phyloP scores from a whole-genome alignment of 1,140 invertebrate species.

The Pemphigus obesinymphae region DNA sequence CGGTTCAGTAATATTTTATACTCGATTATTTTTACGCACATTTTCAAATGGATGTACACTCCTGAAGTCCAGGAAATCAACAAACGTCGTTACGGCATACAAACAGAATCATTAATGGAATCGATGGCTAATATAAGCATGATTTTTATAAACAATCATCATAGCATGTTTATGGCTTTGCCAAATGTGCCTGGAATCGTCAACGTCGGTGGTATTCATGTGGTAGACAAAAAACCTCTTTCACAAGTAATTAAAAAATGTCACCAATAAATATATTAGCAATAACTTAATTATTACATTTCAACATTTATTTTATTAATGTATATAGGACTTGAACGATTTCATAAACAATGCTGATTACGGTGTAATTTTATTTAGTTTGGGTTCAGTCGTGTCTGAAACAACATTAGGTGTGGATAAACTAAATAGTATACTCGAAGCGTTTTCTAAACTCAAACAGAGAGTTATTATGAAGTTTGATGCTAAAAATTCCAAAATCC shows the following conservation, averaged over 20 bases:
- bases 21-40: accelerated
- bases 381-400: slow-evolving; percentile 54
- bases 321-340: slow-evolving; percentile 56
- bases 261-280: neutral
- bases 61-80: neutral
- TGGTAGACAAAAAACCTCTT: slow-evolving; percentile 56
- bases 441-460: slow-evolving; percentile 53
- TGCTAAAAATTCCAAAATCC: slow-evolving; percentile 47
- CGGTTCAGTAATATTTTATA: neutral
- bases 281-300: neutral
- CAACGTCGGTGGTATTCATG: slow-evolving; percentile 64
- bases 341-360: slow-evolving; percentile 57
- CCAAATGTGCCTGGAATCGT: slow-evolving; percentile 59
- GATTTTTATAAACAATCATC: slow-evolving; percentile 62
- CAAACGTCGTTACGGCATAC: neutral
- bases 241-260: slow-evolving; percentile 52
- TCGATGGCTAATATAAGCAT: slow-evolving; percentile 56
- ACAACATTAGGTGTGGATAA: neutral
- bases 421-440: slow-evolving; percentile 1
- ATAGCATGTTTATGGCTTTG: slow-evolving; percentile 56
- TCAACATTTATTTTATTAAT: neutral
- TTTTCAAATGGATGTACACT: neutral
- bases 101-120: neutral
- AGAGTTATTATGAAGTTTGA: slow-evolving; percentile 67
- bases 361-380: slow-evolving; percentile 63